Base-by-base conservation (phyloP, 2,113 vertebrate species). In the Tonatia bakeri region DNA sequence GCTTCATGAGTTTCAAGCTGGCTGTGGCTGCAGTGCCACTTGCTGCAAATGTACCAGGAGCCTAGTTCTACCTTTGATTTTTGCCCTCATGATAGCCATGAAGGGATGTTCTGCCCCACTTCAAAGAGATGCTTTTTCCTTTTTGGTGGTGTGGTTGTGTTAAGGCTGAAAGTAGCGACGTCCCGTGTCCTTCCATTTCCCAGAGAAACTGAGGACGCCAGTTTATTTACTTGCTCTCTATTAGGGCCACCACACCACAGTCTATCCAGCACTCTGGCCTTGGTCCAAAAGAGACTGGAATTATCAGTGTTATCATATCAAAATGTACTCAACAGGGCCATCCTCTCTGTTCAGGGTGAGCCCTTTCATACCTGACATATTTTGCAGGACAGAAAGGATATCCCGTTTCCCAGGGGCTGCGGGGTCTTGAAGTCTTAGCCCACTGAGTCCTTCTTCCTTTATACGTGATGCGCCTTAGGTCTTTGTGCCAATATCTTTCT, bases 81-180 rank as follows among this genome's bases (percentile, higher is more conserved):
- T 31, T 14, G 15, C 50, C n/a, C 7, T 69, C 56, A 19, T 4
- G 0, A 4, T 17, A 47, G 47, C 26, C 20, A 0, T 7, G 36
- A 50, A 24, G 3, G 11, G 24, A 38, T 26, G 9, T 14, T n/a
- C 36, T 7, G 6, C 7, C 15, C n/a, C 54, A 19, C 33, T 54
- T 86, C 26, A 22, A 16, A 64, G 31, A 70, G 26, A 54, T 45
- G 5, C 10, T 45, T 81, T 84, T 40, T 79, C 45, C 56, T 77
- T 43, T 28, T 4, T 54, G 24, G 31, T 81, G 38, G 45, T 20
- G 17, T 40, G 19, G 4, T 67, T 84, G 10, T 1, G 1, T 17
- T 40, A 56, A 59, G 36, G 11, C 2, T 6, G 16, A 65, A 64
- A 54, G 47, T 7, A 17, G 0, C 10, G 26, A 26, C 10, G 6